A percentile compares a stretch with the other conserved stretches of the same genome.
Evolutionary conservation across 2,797 vertebrate genomes (phyloP).

Genomic region (Microcaecilia unicolor): DNA sequence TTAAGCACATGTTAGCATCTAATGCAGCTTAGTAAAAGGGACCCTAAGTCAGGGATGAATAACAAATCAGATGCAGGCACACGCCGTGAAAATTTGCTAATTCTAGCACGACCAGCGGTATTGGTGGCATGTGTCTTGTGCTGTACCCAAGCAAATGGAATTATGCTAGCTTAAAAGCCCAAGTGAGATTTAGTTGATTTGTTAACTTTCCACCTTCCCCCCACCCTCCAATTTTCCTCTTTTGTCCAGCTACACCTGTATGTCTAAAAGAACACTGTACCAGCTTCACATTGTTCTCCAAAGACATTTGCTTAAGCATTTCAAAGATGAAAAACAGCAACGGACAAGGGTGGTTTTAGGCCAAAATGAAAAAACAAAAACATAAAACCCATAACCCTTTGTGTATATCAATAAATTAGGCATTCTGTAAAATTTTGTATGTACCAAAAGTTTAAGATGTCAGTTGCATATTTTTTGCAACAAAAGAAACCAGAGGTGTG

Average conservation of each 20-base stretch:
- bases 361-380: no score
- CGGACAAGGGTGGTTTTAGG: constrained; percentile 22
- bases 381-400: constrained; percentile 2
- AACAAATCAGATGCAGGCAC: no score
- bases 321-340: constrained; percentile 40
- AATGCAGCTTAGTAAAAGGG: no score
- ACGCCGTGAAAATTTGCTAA: no score
- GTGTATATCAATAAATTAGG: constrained; percentile 14
- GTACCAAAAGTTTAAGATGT: constrained; percentile 18
- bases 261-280: constrained; percentile 23
- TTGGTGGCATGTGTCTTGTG: no score
- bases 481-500: constrained; percentile 42
- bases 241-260: constrained; percentile 3
- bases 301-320: constrained; percentile 42
- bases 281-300: constrained; percentile 53
- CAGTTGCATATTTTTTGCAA: constrained; percentile 41
- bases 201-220: no score
- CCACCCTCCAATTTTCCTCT: constrained; percentile 1
- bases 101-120: no score
- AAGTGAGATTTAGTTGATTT: no score
- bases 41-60: no score
- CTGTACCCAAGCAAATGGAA: no score
- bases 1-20: no score
- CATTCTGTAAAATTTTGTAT: constrained; percentile 14
- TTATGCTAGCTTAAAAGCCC: no score